Evolutionary conservation across 2,113 vertebrate genomes (phyloP).

Genomic region (Alexandromys fortis): DNA sequence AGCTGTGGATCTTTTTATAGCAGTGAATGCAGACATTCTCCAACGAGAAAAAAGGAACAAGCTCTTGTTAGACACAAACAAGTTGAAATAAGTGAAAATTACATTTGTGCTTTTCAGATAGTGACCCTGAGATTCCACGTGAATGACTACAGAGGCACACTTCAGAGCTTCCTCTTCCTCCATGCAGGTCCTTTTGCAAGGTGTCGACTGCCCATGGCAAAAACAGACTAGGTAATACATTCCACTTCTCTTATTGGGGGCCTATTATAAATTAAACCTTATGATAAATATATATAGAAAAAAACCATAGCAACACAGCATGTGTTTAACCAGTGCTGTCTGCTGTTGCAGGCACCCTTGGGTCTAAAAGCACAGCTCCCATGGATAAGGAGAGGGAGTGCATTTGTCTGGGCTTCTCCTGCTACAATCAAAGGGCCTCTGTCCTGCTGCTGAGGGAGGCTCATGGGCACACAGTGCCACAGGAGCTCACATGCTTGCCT

Average conservation of each 20-base stretch:
- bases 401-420: background rate
- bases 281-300: background rate
- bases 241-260: background rate
- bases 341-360: background rate
- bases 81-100: background rate
- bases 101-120: background rate
- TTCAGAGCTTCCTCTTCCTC: no score
- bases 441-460: background rate
- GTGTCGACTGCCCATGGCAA: background rate
- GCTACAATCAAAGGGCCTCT: background rate
- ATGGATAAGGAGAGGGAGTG: background rate
- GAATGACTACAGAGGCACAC: background rate
- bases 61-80: background rate
- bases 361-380: background rate
- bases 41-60: background rate
- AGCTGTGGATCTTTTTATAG: background rate
- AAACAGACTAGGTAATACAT: background rate
- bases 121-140: background rate
- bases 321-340: background rate
- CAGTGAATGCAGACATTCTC: background rate
- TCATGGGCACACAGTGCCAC: background rate
- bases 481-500: background rate
- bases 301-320: background rate
- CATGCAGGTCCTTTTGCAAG: background rate
- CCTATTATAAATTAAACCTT: background rate